Conservation (phyloP, 2,888 invertebrate species). For the Trissoscelio sp. region DNA sequence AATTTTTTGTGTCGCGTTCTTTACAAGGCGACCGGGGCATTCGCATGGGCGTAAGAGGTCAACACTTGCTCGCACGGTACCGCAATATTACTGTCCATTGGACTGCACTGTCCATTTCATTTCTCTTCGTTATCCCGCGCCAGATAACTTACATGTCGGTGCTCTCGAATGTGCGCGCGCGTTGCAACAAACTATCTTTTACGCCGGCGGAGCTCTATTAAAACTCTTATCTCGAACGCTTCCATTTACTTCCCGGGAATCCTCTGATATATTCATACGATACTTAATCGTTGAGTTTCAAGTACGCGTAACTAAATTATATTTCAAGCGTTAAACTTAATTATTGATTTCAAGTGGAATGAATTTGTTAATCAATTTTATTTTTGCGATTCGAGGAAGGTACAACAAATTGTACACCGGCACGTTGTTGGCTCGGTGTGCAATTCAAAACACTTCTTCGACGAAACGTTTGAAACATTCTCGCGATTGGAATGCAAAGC, state of each 20-base stretch:
- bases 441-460: conserved; percentile 42
- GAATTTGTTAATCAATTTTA: too few relatives aligned
- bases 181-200: conserved; percentile 24
- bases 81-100: conserved; percentile 31
- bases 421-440: conserved; percentile 6
- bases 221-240: conserved; percentile 26
- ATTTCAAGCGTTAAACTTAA: too few relatives aligned
- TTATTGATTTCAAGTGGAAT: too few relatives aligned
- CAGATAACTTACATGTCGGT: conserved; percentile 31
- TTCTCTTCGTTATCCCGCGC: conserved; percentile 31
- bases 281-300: too few relatives aligned
- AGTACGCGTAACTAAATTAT: too few relatives aligned
- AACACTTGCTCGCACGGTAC: conserved; percentile 29
- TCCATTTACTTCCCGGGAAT: conserved; percentile 28
- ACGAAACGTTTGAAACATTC: conserved; percentile 41
- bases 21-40: conserved; percentile 15
- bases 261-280: neutral
- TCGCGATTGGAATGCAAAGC: conserved; percentile 61
- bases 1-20: conserved; percentile 21
- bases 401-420: conserved; percentile 2
- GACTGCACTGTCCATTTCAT: conserved; percentile 43
- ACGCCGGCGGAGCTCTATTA: neutral
- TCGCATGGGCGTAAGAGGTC: conserved; percentile 47
- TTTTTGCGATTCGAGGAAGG: too few relatives aligned
- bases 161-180: conserved; percentile 26